Evolutionary conservation across 64 coral and sea anemone genomes (phyloP).

Genomic region (Anthopleura sola): DNA sequence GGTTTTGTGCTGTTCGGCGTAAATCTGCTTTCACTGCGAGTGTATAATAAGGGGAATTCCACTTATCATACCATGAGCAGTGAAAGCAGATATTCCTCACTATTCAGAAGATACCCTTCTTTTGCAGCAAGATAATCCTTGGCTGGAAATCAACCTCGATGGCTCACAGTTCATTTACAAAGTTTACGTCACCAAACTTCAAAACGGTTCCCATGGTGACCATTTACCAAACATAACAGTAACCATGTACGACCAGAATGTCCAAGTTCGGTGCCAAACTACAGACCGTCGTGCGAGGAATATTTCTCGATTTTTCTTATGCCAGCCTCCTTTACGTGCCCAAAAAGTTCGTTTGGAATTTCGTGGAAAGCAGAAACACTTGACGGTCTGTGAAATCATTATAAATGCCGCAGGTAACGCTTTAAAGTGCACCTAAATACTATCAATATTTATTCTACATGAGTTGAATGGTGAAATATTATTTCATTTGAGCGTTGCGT

Average conservation of each 20-base stretch:
- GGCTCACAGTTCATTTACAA: not conserved
- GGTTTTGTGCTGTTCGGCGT: no score
- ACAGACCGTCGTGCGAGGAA: not conserved
- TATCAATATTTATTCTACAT: no score
- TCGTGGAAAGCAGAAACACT: not conserved
- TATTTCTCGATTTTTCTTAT: not conserved
- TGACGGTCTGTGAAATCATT: not conserved
- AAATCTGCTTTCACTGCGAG: no score
- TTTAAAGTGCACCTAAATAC: no score
- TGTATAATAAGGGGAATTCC: no score
- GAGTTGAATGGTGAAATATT: no score
- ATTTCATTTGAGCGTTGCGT: no score
- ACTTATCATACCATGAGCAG: no score
- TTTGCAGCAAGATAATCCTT: slow-evolving; percentile 3
- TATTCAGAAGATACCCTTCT: no score
- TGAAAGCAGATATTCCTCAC: no score
- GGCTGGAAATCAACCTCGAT: not conserved
- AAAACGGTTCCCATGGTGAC: not conserved
- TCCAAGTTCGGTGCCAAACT: not conserved
- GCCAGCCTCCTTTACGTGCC: slow-evolving; percentile 5
- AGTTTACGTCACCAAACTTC: not conserved
- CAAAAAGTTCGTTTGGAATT: not conserved
- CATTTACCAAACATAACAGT: not conserved
- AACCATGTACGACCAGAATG: not conserved
- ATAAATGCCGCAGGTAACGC: not conserved